phyloP scores from a whole-genome alignment of 1,140 invertebrate genomes.

The Magallana angulata region DNA sequence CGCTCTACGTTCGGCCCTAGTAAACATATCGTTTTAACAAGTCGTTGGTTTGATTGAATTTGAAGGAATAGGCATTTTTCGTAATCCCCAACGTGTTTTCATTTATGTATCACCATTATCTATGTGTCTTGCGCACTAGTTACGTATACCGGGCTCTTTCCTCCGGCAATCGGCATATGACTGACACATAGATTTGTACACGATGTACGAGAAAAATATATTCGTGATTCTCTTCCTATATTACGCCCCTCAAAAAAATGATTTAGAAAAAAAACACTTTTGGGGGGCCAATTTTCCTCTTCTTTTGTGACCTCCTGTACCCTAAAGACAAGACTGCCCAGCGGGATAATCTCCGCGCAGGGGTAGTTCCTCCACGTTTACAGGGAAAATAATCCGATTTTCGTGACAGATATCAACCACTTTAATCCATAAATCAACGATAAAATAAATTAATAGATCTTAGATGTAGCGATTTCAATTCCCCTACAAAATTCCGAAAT shows the following conservation, averaged over 20 bases:
- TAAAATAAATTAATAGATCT: slow-evolving; percentile 15
- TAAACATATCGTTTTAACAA: slow-evolving; percentile 22
- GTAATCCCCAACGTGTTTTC: slow-evolving; percentile 35
- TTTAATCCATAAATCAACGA: slow-evolving; percentile 32
- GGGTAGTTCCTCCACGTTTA: slow-evolving; percentile 4
- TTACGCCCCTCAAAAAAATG: slow-evolving; percentile 8
- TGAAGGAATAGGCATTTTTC: slow-evolving; percentile 25
- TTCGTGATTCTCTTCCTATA: slow-evolving; percentile 27
- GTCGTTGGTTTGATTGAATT: slow-evolving; percentile 23
- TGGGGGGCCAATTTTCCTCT: not conserved
- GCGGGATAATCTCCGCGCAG: slow-evolving; percentile 1
- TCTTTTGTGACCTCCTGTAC: not conserved
- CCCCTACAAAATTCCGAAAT: not conserved
- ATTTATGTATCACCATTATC: slow-evolving; percentile 36
- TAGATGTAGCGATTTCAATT: slow-evolving; percentile 8
- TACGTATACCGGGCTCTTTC: slow-evolving; percentile 26
- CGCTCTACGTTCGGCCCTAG: not conserved
- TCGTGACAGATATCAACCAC: slow-evolving; percentile 33
- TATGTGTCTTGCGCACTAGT: slow-evolving; percentile 32
- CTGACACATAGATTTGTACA: slow-evolving; percentile 35
- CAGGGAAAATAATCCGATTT: slow-evolving; percentile 27
- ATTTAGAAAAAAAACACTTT: not conserved
- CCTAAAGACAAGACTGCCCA: not conserved
- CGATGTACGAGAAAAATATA: slow-evolving; percentile 31
- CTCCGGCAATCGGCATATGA: slow-evolving; percentile 26